Percentiles rank a stretch among this genome's conserved stretches.
phyloP scores from a whole-genome alignment of 1,140 invertebrate genomes.

The Caenorhabditis briggsae region DNA sequence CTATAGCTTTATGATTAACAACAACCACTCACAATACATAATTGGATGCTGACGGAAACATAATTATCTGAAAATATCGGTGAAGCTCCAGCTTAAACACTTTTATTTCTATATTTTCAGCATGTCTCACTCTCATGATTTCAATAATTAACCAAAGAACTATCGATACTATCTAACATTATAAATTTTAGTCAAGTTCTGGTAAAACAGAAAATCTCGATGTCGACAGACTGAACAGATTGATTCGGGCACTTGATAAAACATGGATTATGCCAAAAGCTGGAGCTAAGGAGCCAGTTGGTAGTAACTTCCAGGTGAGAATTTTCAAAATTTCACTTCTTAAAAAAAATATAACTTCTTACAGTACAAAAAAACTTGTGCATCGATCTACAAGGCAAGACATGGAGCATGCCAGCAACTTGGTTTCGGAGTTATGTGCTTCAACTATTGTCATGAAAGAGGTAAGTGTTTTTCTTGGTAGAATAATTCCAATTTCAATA shows the following conservation, averaged over 20 bases:
- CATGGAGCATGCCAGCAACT: slow-evolving; percentile 74
- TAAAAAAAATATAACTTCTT: neutral
- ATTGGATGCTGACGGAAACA: neutral
- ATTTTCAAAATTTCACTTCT: neutral
- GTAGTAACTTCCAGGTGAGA: slow-evolving; percentile 75
- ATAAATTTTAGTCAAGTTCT: slow-evolving; percentile 62
- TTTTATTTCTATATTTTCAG: neutral
- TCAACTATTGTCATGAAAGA: slow-evolving; percentile 76
- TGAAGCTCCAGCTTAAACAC: too few relatives aligned
- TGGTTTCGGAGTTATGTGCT: slow-evolving; percentile 77
- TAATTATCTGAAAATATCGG: neutral
- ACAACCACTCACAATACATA: neutral
- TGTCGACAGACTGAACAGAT: slow-evolving; percentile 71
- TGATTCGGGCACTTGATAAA: slow-evolving; percentile 74
- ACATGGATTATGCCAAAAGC: slow-evolving; percentile 73
- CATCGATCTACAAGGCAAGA: slow-evolving; percentile 76
- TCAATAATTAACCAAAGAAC: neutral
- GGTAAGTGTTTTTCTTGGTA: slow-evolving; percentile 59
- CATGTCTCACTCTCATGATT: slow-evolving; percentile 4
- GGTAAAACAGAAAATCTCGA: slow-evolving; percentile 70
- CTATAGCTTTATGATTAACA: neutral
- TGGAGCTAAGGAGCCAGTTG: slow-evolving; percentile 73
- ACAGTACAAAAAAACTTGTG: slow-evolving; percentile 77
- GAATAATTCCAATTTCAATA: neutral
- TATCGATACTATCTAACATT: neutral